Evolutionary conservation across 2,888 invertebrate species (phyloP), one percentile per base, ranked within the genome.

Genomic region (Phorcus lineatus): DNA sequence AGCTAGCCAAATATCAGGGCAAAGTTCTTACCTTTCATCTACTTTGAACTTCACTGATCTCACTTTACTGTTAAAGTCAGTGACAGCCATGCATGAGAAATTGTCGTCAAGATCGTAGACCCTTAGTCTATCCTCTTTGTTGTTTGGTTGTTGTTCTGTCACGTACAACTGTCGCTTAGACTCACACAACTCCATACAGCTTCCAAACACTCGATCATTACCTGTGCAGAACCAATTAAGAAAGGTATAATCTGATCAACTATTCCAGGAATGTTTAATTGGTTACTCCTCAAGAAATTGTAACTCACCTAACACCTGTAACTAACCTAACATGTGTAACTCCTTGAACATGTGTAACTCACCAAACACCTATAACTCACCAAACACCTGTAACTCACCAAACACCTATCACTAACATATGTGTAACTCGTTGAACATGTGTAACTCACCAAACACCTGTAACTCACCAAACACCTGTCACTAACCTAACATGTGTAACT

Each of bases 21-120:
- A 36, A 47, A 47, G 11, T 47, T 47, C 82, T 55, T 62, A 86
- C 86, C 75, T 86, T 55, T 85, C 80, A 24, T 78, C 80, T 6
- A 74, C 81, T 28, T 82, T 80, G 66, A 84, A 81, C 22, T 80
- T 62, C 16, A 84, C 28, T 4, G 81, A 78, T 28, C 81, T 77
- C 52, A 81, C 78, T 36, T 70, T 54, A n/a, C 31, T 47, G 16
- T 81, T 54, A 13, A 83, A 28, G 28, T 82, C 83, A 0, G 81
- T 80, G 0, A 75, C 70, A 40, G 79, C 62, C 22, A 87, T 82
- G 67, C 82, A 81, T 13, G 85, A 83, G 1, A 86, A 83, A 28
- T 83, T 79, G 75, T 86, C 82, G 36, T 82, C 77, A 6, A 85
- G 74, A 54, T 87, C 86, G 55, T 82, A 80, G 9, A 86, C 74